Evolutionary conservation across 2,797 vertebrate species (phyloP).

Genomic region (Peromyscus nudipes): DNA sequence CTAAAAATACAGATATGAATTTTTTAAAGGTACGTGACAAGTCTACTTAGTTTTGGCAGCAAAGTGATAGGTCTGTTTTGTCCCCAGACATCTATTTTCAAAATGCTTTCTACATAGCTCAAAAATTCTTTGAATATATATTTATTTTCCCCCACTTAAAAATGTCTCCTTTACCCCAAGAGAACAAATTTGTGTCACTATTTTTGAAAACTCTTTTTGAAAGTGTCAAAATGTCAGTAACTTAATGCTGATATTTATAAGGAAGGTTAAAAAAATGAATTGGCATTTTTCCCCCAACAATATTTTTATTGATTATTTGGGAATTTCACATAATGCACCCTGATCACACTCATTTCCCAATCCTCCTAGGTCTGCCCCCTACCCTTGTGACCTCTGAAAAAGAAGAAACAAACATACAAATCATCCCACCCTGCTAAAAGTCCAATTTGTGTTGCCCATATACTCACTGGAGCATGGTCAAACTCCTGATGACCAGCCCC

Average conservation of each 20-base stretch:
- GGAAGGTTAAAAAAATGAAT: neutral
- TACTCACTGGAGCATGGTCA: neutral
- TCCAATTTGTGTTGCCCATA: neutral
- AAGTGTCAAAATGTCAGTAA: constrained; percentile 8
- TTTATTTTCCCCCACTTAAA: neutral
- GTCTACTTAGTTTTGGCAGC: constrained; percentile 39
- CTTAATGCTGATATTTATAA: neutral
- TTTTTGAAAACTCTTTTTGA: neutral
- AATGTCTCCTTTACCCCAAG: constrained; percentile 30
- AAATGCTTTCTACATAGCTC: constrained; percentile 2
- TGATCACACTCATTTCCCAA: neutral
- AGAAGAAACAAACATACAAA: neutral
- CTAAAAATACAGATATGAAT: constrained; percentile 11
- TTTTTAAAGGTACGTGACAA: neutral
- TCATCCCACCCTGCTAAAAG: neutral
- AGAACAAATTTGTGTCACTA: neutral
- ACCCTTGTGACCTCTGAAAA: neutral
- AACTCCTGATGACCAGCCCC: neutral
- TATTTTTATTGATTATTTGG: neutral
- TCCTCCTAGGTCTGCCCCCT: neutral
- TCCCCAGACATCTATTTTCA: constrained; percentile 48
- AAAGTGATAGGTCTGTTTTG: constrained; percentile 20
- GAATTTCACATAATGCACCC: neutral
- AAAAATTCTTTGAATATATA: constrained; percentile 12
- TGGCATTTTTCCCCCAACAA: neutral